These are phyloP conservation scores for Ianthella basta DNA, from an alignment of 37 sponge, comb jelly and placozoan species.

Conservation along the genomic window DNA sequence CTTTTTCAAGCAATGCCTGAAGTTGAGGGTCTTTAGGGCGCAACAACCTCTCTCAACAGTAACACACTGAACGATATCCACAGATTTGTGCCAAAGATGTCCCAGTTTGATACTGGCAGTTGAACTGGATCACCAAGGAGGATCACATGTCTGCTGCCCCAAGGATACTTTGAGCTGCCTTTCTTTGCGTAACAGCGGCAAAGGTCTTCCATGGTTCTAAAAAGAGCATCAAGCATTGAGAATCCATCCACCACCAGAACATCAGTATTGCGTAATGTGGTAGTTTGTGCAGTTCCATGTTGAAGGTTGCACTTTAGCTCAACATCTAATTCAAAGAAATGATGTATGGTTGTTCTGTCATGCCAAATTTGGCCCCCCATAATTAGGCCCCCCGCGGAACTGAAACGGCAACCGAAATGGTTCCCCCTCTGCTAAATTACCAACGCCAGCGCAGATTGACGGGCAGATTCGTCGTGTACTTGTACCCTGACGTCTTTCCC, in stretches of 20 bases:
- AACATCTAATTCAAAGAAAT: conserved; percentile 21
- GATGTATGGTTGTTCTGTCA: conserved; percentile 9
- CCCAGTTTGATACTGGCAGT: neutral
- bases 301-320: conserved; percentile 14
- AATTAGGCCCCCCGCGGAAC: too few species aligned
- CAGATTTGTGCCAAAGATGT: conserved; percentile 14
- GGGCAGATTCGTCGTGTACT: too few species aligned
- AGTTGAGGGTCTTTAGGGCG: neutral
- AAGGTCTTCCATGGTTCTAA: conserved; percentile 17
- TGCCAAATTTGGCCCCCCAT: too few species aligned
- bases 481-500: too few species aligned
- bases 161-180: neutral
- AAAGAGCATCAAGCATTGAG: conserved; percentile 23
- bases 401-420: too few species aligned
- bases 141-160: conserved; percentile 10
- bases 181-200: neutral
- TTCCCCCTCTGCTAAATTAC: too few species aligned
- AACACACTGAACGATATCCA: conserved; percentile 10
- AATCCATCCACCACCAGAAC: conserved; percentile 27
- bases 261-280: conserved; percentile 22
- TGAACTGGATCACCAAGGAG: conserved; percentile 32
- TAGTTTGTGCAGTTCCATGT: conserved; percentile 21
- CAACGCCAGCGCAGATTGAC: too few species aligned
- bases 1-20: neutral
- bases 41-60: neutral